Evolutionary conservation across 2,113 vertebrate genomes (phyloP), one percentile per base, ranked within the genome.

Genomic region (Phyllopteryx taeniolatus): DNA sequence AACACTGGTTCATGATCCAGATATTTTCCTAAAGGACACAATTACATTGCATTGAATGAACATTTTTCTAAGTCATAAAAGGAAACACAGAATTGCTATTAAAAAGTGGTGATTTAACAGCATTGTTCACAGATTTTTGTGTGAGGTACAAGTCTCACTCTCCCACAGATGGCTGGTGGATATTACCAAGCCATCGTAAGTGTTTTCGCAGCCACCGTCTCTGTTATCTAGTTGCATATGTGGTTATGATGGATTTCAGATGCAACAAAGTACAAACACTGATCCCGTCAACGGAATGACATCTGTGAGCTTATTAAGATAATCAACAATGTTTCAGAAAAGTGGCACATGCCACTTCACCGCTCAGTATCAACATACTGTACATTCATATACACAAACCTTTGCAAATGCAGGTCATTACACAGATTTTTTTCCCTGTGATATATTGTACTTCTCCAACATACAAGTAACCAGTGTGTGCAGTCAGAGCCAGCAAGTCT

Each of bases 231-330:
- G 66, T 78, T 76, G 77, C 70, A 68, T 82, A 74, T 78, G 76
- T 15, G 67, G 71, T 71, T 69, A 76, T 81, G 80, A 85, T 77
- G 46, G 73, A 76, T 79, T 53, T 54, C 61, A 76, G 56, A 84
- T 83, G 83, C 83, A 70, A 85, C 83, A 73, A 82, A 71, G 79
- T 73, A 70, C 79, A 88, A 88, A 89, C 86, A 85, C 79, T 85
- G 81, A 89, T 83, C 71, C 62, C 72, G 77, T 64, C 60, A 81
- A 83, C 80, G 74, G 66, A 72, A 74, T 76, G 82, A 83, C 83
- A 86, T 86, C 83, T 90, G 87, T 68, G 75, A 63, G 68, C 59
- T 78, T 81, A 83, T 85, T 87, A 78, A 74, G 71, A 27, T 70
- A 53, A 68, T 59, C 12, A 78, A 78, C 62, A 59, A 79, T 43